Base-by-base conservation (phyloP, 2,797 vertebrate species). In the Rhinella marina region DNA sequence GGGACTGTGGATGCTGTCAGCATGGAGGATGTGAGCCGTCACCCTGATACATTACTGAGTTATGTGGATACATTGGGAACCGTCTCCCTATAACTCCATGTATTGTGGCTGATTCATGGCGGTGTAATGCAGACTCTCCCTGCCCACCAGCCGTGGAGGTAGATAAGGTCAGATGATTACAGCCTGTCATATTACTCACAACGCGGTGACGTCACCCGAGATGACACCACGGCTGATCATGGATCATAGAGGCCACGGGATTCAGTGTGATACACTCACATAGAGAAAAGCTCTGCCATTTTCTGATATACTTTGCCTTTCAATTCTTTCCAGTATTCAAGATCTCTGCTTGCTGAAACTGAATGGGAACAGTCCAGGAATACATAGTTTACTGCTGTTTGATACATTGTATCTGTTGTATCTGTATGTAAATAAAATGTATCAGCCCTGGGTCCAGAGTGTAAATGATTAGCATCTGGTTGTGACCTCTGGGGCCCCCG, bases 81-180 rank as follows among this genome's bases (percentile, higher is more conserved):
- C n/a, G 29, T 81, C 52, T 32, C 79, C 66, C 66, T 19, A 52
- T 48, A 86, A 62, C 50, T n/a, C 70, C 78, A 70, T 73, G 54
- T 50, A 73, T 32, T 61, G 3, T 1, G 27, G 52, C 68, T 86
- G 85, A 86, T 59, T 86, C 85, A 86, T 59, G 68, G 64, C 62
- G 8, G 16, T 25, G 54, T 12, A 27, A 25, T 57, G 66, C 48
- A 32, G 70, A 3, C 27, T 41, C 27, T 80, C 62, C 41, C n/a
- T 62, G 64, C 52, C 68, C 70, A 72, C 21, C 21, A 59, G 29
- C 68, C 23, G 21, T 10, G 82, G 56, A 48, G 57, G 82, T 16
- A 75, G 52, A 73, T 73, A 84, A 84, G 82, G 82, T 75, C 82
- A 48, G 52, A 84, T 75, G 52, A 57, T 23, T n/a, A 13, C 81